Evolutionary conservation across 2,113 vertebrate genomes (phyloP).

Genomic region (Cariama cristata): DNA sequence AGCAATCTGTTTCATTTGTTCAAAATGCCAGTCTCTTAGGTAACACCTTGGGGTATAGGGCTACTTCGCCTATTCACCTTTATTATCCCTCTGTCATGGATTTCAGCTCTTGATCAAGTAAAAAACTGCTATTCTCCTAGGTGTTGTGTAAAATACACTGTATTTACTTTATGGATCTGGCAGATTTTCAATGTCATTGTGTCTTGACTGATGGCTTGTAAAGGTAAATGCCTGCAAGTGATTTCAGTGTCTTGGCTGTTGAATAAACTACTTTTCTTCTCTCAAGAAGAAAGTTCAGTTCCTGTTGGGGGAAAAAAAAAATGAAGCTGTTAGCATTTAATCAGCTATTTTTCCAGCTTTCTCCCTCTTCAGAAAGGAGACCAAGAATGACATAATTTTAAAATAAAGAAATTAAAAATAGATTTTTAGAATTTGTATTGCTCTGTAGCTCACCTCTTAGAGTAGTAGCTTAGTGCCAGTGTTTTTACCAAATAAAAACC

Average conservation of each 20-base stretch:
- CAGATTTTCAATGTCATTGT: background rate
- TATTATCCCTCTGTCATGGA: background rate
- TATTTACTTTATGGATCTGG: background rate
- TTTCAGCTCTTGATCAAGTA: background rate
- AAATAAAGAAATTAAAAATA: background rate
- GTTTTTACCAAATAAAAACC: background rate
- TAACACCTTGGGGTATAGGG: background rate
- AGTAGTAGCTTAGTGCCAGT: background rate
- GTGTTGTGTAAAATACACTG: background rate
- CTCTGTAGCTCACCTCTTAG: background rate
- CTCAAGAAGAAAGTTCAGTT: background rate
- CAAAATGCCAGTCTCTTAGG: background rate
- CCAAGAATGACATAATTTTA: background rate
- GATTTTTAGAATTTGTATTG: background rate
- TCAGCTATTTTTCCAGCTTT: background rate
- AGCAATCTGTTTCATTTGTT: background rate
- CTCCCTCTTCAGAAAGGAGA: background rate
- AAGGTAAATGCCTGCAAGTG: background rate
- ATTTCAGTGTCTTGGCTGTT: background rate
- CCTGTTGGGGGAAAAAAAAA: background rate
- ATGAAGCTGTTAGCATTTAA: background rate
- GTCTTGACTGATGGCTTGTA: background rate
- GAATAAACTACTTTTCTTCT: background rate
- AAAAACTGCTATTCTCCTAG: background rate
- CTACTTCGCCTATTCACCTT: background rate